Evolutionary conservation across 1,140 invertebrate genomes (phyloP).

Genomic region (Leptopilina clavipes): DNA sequence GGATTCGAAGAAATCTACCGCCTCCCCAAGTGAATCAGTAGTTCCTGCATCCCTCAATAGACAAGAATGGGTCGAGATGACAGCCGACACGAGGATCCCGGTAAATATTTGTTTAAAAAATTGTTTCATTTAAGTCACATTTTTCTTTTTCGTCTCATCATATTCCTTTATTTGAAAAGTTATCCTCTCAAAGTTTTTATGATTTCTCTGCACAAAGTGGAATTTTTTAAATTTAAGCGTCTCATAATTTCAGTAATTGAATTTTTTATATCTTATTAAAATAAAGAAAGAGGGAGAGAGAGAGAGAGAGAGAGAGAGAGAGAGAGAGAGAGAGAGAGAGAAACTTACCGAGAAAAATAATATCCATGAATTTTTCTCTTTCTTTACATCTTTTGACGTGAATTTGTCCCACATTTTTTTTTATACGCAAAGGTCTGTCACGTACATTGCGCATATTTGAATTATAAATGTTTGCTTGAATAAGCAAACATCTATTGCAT

Average conservation of each 20-base stretch:
- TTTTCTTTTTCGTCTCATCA: background rate
- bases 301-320: background rate
- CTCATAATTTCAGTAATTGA: no score
- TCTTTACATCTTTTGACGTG: slow-evolving; percentile 42
- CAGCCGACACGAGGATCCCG: slow-evolving; percentile 85
- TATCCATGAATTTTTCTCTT: background rate
- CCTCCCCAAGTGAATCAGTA: slow-evolving; percentile 48
- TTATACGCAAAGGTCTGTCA: slow-evolving; percentile 40
- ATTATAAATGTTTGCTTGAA: slow-evolving; percentile 9
- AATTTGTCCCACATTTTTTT: slow-evolving; percentile 63
- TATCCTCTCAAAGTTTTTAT: background rate
- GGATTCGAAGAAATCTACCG: slow-evolving; percentile 59
- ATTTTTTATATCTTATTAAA: no score
- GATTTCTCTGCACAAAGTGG: background rate
- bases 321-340: background rate
- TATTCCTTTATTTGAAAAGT: slow-evolving; percentile 22
- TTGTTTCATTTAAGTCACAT: slow-evolving; percentile 43
- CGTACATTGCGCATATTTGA: slow-evolving; percentile 24
- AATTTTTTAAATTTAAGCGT: background rate
- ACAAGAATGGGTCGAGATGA: slow-evolving; percentile 86
- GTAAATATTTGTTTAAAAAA: slow-evolving; percentile 72
- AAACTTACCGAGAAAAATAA: background rate
- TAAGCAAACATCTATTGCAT: slow-evolving; percentile 1
- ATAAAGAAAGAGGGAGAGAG: background rate
- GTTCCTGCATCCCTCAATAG: slow-evolving; percentile 63